These are phyloP conservation scores for Semibalanus balanoides DNA, from an alignment of 1,140 invertebrate species.

Conservation along the genomic window DNA sequence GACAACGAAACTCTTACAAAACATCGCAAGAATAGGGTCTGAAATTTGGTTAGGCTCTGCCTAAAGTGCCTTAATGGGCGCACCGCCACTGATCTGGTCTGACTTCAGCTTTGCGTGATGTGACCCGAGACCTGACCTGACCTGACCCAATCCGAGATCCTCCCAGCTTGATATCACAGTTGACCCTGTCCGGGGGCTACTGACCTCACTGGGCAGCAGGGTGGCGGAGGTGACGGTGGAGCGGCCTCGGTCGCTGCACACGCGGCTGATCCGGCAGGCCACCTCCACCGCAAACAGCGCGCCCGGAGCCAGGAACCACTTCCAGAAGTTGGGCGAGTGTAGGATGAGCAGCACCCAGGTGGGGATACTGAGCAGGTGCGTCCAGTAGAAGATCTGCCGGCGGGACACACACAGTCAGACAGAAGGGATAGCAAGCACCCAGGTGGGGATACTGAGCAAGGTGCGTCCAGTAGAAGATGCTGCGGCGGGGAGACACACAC, in stretches of 20 bases:
- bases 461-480: slow-evolving; percentile 92
- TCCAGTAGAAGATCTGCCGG: slow-evolving; percentile 80
- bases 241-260: slow-evolving; percentile 33
- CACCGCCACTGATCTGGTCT: too few species aligned
- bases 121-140: too few species aligned
- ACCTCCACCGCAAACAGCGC: slow-evolving; percentile 65
- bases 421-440: slow-evolving; percentile 51
- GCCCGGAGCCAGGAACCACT: slow-evolving; percentile 79
- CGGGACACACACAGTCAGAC: too few species aligned
- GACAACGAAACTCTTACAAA: too few species aligned
- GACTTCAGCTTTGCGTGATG: too few species aligned
- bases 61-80: too few species aligned
- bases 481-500: slow-evolving; percentile 29
- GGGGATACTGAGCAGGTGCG: slow-evolving; percentile 75
- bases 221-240: slow-evolving; percentile 54
- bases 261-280: slow-evolving; percentile 35
- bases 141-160: too few species aligned
- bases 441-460: slow-evolving; percentile 79
- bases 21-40: too few species aligned
- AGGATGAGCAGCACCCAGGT: slow-evolving; percentile 75
- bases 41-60: too few species aligned
- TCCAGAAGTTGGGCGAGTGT: slow-evolving; percentile 88
- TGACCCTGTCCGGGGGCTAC: neutral
- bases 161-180: too few species aligned
- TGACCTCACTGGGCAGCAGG: slow-evolving; percentile 59